These are phyloP conservation scores for Azemiops feae DNA, from an alignment of 2,113 vertebrate genomes.

Conservation along the genomic window DNA sequence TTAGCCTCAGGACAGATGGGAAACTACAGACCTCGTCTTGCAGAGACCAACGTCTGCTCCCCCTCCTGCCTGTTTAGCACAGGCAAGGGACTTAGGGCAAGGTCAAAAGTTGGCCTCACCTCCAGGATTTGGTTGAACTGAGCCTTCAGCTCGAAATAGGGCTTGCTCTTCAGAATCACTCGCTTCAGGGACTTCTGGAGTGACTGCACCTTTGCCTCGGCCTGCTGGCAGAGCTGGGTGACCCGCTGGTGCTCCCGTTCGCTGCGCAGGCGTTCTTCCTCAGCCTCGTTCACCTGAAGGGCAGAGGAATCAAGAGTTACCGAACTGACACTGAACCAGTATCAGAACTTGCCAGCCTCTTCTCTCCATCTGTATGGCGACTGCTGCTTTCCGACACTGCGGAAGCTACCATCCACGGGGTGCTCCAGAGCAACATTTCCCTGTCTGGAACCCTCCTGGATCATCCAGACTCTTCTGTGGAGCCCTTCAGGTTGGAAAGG, in stretches of 20 bases:
- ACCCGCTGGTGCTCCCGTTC: slow-evolving; percentile 91
- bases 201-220: slow-evolving; percentile 86
- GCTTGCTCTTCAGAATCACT: slow-evolving; percentile 89
- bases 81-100: background rate
- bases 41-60: background rate
- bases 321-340: background rate
- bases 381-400: background rate
- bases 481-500: background rate
- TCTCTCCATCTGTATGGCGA: background rate
- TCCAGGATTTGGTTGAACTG: slow-evolving; percentile 93
- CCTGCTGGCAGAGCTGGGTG: slow-evolving; percentile 87
- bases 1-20: background rate
- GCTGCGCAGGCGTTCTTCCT: slow-evolving; percentile 88
- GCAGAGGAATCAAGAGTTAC: background rate
- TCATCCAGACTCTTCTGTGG: background rate
- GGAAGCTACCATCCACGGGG: background rate
- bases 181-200: slow-evolving; percentile 88
- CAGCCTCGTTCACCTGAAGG: slow-evolving; percentile 87
- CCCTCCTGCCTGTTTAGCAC: background rate
- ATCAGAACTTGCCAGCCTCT: too few species aligned
- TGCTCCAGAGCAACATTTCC: background rate
- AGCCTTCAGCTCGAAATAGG: slow-evolving; percentile 92
- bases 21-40: too few species aligned
- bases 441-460: background rate
- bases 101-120: slow-evolving; percentile 64